Evolutionary conservation across 2,797 vertebrate species (phyloP).

Genomic region (Sebastes goodei): DNA sequence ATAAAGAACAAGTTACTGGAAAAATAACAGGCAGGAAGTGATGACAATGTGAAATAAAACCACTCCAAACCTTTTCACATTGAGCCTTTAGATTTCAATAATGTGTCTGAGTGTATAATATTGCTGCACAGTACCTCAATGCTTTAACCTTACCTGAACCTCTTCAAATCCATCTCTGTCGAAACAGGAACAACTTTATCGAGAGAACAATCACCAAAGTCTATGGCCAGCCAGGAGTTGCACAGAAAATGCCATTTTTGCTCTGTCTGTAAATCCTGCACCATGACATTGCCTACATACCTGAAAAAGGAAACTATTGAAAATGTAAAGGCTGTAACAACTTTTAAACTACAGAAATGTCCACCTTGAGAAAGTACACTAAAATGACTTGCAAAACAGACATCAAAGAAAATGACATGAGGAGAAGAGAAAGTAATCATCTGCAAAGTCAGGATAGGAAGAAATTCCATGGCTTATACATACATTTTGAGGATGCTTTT

Average conservation of each 20-base stretch:
- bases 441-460: neutral
- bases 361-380: neutral
- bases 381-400: neutral
- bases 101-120: neutral
- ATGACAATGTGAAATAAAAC: neutral
- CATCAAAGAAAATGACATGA: neutral
- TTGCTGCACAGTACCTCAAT: neutral
- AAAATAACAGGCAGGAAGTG: neutral
- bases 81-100: neutral
- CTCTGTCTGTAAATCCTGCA: conserved; percentile 86
- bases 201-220: conserved; percentile 86
- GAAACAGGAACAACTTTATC: conserved; percentile 89
- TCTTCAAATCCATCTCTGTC: conserved; percentile 88
- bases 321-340: neutral
- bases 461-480: neutral
- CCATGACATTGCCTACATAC: conserved; percentile 88
- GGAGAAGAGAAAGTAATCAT: neutral
- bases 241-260: conserved; percentile 92
- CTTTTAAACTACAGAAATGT: neutral
- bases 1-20: conserved; percentile 91
- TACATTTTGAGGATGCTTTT: neutral
- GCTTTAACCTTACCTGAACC: conserved; percentile 84
- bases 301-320: conserved; percentile 60
- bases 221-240: conserved; percentile 90
- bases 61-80: neutral